Conservation (phyloP, 2,797 vertebrate genomes). For the Netta rufina region DNA sequence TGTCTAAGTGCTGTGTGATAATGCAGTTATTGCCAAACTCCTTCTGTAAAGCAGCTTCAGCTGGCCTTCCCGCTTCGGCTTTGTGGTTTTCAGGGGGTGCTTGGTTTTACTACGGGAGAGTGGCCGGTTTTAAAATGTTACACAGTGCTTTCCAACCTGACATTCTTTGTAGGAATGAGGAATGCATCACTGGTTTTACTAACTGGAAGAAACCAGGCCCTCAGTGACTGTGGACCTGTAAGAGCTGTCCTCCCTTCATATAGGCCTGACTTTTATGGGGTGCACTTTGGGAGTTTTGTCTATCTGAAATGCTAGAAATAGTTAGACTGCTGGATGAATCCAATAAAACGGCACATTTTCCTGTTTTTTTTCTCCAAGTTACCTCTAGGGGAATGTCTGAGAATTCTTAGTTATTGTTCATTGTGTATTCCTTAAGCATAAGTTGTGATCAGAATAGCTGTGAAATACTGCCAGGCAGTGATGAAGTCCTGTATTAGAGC, state of each 20-base stretch:
- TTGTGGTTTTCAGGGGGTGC: neutral
- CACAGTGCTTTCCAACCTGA: neutral
- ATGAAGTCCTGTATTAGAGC: neutral
- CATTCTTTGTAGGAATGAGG: neutral
- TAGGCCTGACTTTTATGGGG: neutral
- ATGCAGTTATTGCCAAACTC: neutral
- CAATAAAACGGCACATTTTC: too few relatives aligned
- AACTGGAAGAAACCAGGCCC: neutral
- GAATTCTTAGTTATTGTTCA: neutral
- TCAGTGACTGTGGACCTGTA: neutral
- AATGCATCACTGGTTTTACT: neutral
- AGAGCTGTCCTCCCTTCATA: accelerated
- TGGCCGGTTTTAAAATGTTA: neutral
- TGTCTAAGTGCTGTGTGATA: too few relatives aligned
- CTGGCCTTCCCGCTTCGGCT: neutral
- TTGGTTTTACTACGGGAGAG: neutral
- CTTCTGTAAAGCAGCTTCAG: neutral
- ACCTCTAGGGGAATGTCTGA: neutral
- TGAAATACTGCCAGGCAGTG: neutral
- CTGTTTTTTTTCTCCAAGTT: neutral
- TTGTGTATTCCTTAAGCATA: neutral
- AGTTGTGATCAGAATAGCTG: neutral
- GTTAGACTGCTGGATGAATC: neutral
- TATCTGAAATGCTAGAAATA: neutral
- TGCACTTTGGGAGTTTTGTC: neutral